Percentiles rank a stretch among this genome's conserved stretches.
These are phyloP conservation scores for Lysiphlebus fabarum DNA, from an alignment of 1,140 invertebrate species.

Conservation along the genomic window DNA sequence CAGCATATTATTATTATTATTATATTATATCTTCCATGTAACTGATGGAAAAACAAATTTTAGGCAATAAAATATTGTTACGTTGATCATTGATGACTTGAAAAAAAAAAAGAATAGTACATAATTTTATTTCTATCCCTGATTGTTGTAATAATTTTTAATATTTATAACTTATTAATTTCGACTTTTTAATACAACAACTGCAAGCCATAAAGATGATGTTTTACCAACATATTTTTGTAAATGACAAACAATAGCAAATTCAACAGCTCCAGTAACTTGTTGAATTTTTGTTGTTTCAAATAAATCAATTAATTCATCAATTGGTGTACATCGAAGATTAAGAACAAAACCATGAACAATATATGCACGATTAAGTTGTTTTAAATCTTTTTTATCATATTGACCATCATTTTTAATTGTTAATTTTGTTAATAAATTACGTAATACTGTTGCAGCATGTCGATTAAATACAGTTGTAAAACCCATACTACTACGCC, in stretches of 20 bases:
- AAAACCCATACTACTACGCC: conserved; percentile 39
- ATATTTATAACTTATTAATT: conserved; percentile 28
- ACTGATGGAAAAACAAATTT: conserved; percentile 15
- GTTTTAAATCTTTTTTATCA: conserved; percentile 44
- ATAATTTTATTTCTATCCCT: background rate
- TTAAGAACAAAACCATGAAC: conserved; percentile 48
- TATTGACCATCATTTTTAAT: conserved; percentile 32
- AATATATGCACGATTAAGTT: conserved; percentile 47
- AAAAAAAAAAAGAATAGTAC: background rate
- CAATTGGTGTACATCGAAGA: conserved; percentile 35
- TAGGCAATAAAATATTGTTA: conserved; percentile 37
- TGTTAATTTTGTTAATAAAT: conserved; percentile 33
- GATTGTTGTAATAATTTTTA: conserved; percentile 7
- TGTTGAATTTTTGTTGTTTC: conserved; percentile 43
- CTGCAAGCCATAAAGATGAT: conserved; percentile 44
- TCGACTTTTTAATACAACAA: conserved; percentile 42
- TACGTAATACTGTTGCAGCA: conserved; percentile 40
- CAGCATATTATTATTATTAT: background rate
- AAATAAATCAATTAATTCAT: conserved; percentile 42
- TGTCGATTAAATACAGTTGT: conserved; percentile 48
- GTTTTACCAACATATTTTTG: conserved; percentile 45
- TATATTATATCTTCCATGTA: background rate
- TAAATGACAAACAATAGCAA: conserved; percentile 43
- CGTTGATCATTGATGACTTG: conserved; percentile 30
- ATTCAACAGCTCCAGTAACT: conserved; percentile 48